Evolutionary conservation across 2,113 vertebrate species (phyloP), one percentile per base, ranked within the genome.

Genomic region (Mobula hypostoma): DNA sequence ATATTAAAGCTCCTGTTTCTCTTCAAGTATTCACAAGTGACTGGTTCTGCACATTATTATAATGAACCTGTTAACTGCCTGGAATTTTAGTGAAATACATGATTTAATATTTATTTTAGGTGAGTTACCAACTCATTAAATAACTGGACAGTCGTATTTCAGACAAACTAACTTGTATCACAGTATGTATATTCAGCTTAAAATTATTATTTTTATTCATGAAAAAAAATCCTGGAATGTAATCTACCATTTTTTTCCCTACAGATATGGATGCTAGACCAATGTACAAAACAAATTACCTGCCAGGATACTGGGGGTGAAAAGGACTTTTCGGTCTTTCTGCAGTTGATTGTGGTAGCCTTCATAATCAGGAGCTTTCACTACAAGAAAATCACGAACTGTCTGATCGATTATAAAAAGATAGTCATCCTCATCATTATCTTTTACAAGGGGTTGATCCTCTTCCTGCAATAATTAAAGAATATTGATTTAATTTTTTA

Each of bases 251-350:
- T 79, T 15, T 29, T 88, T 66, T n/a, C 15, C 1, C 6, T 32
- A 63, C 58, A 19, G 17, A 29, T 66, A 90, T 17, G 29, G 24
- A 32, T 32, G 29, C 17, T 1, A 66, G 85, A 68, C 17, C 12
- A 19, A 66, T 6, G 15, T 90, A 66, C 85, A 90, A 72, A 74
- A 48, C 56, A 40, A 11, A 1, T 72, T 76, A 99, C 99, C 99
- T 97, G 96, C 94, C 94, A 2, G 94, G 94, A 94, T 95, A 80
- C 98, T 98, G 24, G 99, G 98, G 1, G 70, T 94, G 76, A 98
- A 99, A n/a, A 99, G 95, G 77, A 97, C 94, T 40, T 98, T 96
- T 27, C 95, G 96, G 48, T 98, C 98, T 94, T 91, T 97, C 95
- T 97, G 96, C 85, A 98, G 2, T 5, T 94, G 97, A 21, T 94